Evolutionary conservation across 2,113 vertebrate genomes (phyloP), one percentile per base, ranked within the genome.

Genomic region (Triplophysa tibetana): DNA sequence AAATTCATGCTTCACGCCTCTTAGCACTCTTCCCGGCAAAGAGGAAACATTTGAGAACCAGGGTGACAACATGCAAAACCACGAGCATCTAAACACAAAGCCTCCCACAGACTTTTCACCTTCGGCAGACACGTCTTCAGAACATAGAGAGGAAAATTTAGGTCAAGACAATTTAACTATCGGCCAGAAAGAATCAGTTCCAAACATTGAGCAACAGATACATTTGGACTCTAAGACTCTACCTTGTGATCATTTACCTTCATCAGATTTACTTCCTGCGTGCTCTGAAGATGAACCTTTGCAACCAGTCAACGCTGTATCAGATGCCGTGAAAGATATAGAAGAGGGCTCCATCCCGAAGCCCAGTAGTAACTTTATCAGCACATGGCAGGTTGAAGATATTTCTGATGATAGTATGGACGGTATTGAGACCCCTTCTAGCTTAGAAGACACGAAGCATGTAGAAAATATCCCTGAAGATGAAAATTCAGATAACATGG

Each of bases 391-490:
- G 21, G 1, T n/a, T 33, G 24, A 19, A 33, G 24, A 54, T 21
- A 33, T 61, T 54, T 50, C 23, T 62, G 33, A 24, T 29, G 38
- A 33, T 14, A 45, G 72, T 64, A 17, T 14, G 6, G 41, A 33
- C 8, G 12, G 33, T 33, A 60, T 17, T 5, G 23, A 52, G 11
- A n/a, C 1, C 14, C 1, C 12, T 52, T 13, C 19, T 50, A 62
- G 45, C 16, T 17, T 8, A 1, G 8, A 6, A 41, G 17, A 38
- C 63, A 48, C 0, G 4, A 56, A 45, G 8, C 48, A 48, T 41
- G 43, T 54, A 16, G 45, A 52, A 43, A 33, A 72, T 38, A 62
- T 77, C 52, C 66, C 33, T 52, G 68, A 45, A 24, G 13, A 77
- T 54, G 41, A 41, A 24, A 68, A 56, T 43, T n/a, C n/a, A n/a